Conservation (phyloP, 2,888 invertebrate species). For the Sminthurides aquaticus region DNA sequence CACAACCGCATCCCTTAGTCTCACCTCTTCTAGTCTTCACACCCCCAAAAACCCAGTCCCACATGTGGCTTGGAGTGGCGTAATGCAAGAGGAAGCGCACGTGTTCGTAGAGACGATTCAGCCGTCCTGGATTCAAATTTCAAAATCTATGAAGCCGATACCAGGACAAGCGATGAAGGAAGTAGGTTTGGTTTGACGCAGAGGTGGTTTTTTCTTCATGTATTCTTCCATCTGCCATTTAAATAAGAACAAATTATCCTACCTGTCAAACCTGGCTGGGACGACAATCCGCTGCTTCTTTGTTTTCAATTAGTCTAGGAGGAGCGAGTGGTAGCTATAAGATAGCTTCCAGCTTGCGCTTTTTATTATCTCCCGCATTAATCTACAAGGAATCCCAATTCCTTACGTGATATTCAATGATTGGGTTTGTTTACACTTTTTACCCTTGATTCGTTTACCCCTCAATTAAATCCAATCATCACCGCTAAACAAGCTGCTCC, state of each 20-base stretch:
- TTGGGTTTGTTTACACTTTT: background rate
- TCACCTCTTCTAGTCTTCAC: no score
- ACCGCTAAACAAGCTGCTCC: background rate
- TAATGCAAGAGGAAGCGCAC: no score
- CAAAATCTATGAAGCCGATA: background rate
- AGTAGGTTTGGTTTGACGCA: no score
- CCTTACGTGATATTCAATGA: background rate
- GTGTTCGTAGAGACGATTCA: no score
- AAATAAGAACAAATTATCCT: background rate
- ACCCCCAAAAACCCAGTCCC: no score
- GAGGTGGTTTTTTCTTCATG: background rate
- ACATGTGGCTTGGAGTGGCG: no score
- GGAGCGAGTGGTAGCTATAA: background rate
- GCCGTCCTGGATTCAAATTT: no score
- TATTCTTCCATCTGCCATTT: background rate
- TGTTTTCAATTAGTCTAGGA: background rate
- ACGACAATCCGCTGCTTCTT: no score
- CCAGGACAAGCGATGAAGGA: background rate
- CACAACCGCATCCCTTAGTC: no score
- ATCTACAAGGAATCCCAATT: background rate
- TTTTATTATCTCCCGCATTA: background rate
- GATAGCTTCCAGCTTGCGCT: background rate
- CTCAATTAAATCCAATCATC: background rate
- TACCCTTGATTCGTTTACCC: background rate
- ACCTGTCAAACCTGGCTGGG: background rate